A percentile compares a stretch with the other conserved stretches of the same genome.
phyloP scores from a whole-genome alignment of 2,888 invertebrate species.

The Acholoe squamosa region DNA sequence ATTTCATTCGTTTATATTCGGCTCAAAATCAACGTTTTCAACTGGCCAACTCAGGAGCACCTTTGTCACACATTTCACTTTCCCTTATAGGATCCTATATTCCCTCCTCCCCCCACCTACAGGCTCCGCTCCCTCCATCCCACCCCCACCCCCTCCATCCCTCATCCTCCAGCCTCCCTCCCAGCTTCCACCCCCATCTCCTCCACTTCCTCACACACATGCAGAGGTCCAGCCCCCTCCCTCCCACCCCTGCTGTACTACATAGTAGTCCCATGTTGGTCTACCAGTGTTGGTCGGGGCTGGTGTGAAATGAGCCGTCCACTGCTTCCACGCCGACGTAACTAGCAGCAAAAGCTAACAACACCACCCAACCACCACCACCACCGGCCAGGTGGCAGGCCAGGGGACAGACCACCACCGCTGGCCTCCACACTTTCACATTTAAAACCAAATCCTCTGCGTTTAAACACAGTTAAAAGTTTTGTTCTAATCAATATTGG shows the following conservation, averaged over 20 bases:
- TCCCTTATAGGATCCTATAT: background rate
- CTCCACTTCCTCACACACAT: background rate
- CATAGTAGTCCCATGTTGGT: background rate
- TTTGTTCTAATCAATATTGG: background rate
- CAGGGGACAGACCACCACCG: background rate
- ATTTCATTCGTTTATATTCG: too few species aligned
- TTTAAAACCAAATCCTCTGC: background rate
- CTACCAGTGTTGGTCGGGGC: too few species aligned
- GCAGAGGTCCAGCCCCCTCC: background rate
- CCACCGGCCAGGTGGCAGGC: background rate
- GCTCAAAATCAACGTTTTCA: too few species aligned
- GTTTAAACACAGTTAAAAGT: background rate
- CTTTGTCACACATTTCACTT: too few species aligned
- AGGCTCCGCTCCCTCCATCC: background rate
- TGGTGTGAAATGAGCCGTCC: background rate
- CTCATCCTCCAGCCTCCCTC: background rate
- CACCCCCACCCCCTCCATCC: background rate
- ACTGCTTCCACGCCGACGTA: too few species aligned
- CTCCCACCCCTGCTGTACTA: background rate
- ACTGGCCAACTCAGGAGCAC: too few species aligned
- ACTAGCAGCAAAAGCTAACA: too few species aligned
- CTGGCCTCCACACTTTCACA: background rate
- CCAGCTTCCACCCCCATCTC: background rate
- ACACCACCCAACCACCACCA: background rate
- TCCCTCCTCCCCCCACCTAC: background rate